Conservation (phyloP, 2,888 invertebrate species). For the Corbicula japonica region DNA sequence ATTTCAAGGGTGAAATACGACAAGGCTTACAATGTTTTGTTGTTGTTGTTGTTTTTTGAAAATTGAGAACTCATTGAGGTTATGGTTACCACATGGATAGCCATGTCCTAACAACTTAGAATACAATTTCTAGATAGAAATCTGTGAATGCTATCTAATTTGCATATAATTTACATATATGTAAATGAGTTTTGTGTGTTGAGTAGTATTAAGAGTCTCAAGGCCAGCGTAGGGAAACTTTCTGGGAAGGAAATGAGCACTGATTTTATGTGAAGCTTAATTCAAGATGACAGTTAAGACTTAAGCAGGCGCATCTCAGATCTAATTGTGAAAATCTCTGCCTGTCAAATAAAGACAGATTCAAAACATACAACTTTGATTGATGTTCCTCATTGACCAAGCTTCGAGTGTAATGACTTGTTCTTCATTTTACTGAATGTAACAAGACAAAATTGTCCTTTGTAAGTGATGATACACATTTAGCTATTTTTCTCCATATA, state of each 20-base stretch:
- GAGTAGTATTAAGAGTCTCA: conserved; percentile 49
- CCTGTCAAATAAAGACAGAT: conserved; percentile 50
- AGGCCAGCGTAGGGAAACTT: conserved; percentile 30
- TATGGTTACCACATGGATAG: conserved; percentile 24
- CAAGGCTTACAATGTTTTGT: too few species aligned
- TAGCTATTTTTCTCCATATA: too few species aligned
- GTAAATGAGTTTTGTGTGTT: conserved; percentile 62
- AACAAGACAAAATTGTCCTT: too few species aligned
- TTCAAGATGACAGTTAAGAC: conserved; percentile 61
- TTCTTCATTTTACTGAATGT: too few species aligned
- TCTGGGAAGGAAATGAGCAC: conserved; percentile 27
- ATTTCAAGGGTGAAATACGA: too few species aligned
- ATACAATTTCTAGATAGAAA: conserved; percentile 62
- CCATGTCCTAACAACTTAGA: conserved; percentile 37
- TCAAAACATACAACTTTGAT: conserved; percentile 60
- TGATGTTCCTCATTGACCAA: conserved; percentile 35
- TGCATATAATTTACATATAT: conserved; percentile 67
- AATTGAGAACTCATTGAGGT: too few species aligned
- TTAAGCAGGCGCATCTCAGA: conserved; percentile 58
- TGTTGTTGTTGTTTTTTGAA: too few species aligned
- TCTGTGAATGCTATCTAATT: conserved; percentile 53
- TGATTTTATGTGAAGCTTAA: conserved; percentile 42
- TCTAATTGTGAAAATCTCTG: conserved; percentile 59
- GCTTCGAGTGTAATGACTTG: too few species aligned
- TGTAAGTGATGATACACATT: too few species aligned